Conservation (phyloP, 2,797 vertebrate species). For the Enteromius unitaeniatus region DNA sequence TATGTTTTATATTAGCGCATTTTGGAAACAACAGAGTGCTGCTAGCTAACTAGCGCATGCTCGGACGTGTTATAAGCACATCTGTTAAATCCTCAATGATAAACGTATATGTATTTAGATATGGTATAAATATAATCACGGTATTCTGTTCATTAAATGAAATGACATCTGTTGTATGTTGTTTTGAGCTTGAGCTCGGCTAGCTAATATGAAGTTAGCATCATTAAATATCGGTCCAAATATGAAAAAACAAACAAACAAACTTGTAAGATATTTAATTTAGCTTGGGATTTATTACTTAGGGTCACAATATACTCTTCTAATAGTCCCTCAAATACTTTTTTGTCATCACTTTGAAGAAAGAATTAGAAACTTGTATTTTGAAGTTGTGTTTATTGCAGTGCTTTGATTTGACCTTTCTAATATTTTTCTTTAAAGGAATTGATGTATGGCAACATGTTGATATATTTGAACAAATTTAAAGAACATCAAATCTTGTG, state of each 20-base stretch:
- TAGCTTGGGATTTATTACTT: background rate
- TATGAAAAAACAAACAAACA: background rate
- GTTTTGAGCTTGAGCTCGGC: background rate
- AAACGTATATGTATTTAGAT: background rate
- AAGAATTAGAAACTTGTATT: background rate
- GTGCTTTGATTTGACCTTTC: background rate
- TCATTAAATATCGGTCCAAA: background rate
- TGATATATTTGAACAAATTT: too few relatives aligned
- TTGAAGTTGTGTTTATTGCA: background rate
- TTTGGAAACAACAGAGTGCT: background rate
- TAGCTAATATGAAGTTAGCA: conserved; percentile 1
- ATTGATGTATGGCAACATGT: background rate
- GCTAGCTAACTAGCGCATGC: conserved; percentile 38
- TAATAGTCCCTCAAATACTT: background rate
- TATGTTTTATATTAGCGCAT: background rate
- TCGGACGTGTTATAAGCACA: background rate
- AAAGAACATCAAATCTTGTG: too few relatives aligned
- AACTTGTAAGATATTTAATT: background rate
- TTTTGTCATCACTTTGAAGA: conserved; percentile 3
- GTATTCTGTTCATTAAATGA: background rate
- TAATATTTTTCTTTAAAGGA: background rate
- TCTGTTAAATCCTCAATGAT: background rate
- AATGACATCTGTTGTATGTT: background rate
- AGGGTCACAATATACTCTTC: background rate
- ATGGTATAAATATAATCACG: background rate